Evolutionary conservation across 2,797 vertebrate genomes (phyloP).

Genomic region (Artibeus jamaicensis): DNA sequence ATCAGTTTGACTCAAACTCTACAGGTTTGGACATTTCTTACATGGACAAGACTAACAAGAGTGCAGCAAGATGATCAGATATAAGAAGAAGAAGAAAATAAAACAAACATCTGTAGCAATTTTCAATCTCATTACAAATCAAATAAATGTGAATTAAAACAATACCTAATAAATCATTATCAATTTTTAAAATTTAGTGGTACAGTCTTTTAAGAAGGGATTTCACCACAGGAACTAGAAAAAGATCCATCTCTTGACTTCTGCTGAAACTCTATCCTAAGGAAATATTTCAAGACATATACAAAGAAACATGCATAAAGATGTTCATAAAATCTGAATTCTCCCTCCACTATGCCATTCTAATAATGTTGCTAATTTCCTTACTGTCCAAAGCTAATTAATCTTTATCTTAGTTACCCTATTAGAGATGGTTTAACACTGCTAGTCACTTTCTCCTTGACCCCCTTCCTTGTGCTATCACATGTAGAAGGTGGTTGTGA

Average conservation of each 20-base stretch:
- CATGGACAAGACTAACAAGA: background rate
- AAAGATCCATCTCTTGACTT: background rate
- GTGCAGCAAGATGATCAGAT: background rate
- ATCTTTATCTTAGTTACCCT: background rate
- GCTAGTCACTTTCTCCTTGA: background rate
- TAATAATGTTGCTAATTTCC: background rate
- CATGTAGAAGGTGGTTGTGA: background rate
- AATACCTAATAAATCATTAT: background rate
- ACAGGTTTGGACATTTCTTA: background rate
- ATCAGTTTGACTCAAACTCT: background rate
- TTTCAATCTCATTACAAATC: background rate
- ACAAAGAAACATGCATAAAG: background rate
- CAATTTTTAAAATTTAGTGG: background rate
- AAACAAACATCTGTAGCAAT: background rate
- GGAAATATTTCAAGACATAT: background rate
- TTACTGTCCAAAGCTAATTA: background rate
- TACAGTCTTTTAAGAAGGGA: background rate
- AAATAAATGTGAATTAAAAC: slow-evolving; percentile 30
- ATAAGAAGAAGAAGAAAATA: background rate
- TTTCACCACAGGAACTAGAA: background rate
- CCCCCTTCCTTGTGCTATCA: background rate
- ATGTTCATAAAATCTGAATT: background rate
- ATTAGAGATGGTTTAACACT: background rate
- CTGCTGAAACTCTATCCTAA: background rate
- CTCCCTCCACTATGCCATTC: background rate